Base-by-base conservation (phyloP, 2,113 vertebrate genomes). In the Chroicocephalus ridibundus region DNA sequence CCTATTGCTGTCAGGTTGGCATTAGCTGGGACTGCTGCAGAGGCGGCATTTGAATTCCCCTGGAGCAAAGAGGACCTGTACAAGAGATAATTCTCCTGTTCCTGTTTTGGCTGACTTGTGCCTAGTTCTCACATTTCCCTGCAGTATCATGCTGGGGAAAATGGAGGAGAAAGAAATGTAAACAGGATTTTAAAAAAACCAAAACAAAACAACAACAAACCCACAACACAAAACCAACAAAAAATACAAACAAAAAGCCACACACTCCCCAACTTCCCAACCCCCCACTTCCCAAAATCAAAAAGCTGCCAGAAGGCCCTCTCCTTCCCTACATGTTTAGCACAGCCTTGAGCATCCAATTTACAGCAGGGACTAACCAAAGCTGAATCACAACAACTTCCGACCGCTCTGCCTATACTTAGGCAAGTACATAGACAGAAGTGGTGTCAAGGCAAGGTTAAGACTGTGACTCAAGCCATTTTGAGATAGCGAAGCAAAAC, bases 381-480 rank as follows among this genome's bases (percentile, higher is more conserved):
- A 96, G 29, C 10, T 91, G 83, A 86, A 84, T 72, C 82, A 92
- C 52, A 83, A 82, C 66, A 78, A 55, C 46, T 60, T 64, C 60
- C 26, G 52, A 51, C 24, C 21, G 5, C 27, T 66, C 79, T 80
- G 51, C 44, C 47, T 86, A 9, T 66, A 47, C 32, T 82, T 78
- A 75, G 21, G 32, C 32, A 76, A 81, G 55, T 54, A 71, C 24
- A 24, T 10, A 62, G 57, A 55, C 27, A 54, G 11, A 58, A 91
- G n/a, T 29, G 42, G 31, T 81, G 60, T 26, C 60, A 74, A 54
- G 44, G 70, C 62, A 75, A 88, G 49, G 70, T 55, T 79, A 89
- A 86, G 38, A 29, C 77, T 62, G 25, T 89, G 93, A 91, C 80
- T 96, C 86, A 95, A 87, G 26, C 17, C 42, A 18, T 87, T 89